A percentile compares a stretch with the other conserved stretches of the same genome.
Conservation (phyloP, 2,888 invertebrate genomes). For the Drosophila emarginata region DNA sequence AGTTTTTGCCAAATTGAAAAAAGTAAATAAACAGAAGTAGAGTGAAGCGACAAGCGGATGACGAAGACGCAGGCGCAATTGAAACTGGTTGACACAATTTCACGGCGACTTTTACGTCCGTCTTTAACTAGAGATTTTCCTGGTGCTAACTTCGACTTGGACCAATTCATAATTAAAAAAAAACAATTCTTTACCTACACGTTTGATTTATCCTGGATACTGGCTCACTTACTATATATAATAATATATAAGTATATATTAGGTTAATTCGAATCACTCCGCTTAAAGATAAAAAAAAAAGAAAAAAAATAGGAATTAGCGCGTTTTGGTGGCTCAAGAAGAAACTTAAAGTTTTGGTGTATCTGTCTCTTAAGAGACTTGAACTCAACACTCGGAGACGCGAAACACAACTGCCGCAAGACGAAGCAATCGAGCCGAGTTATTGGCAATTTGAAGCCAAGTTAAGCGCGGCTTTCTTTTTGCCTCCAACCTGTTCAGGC, state of each 20-base stretch:
- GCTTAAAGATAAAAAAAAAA: constrained; percentile 14
- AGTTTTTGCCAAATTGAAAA: constrained; percentile 62
- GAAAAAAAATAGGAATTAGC: constrained; percentile 18
- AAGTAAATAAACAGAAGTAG: constrained; percentile 35
- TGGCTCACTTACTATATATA: neutral
- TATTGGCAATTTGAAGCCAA: constrained; percentile 64
- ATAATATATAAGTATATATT: constrained; percentile 10
- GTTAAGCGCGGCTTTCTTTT: constrained; percentile 42
- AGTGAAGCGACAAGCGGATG: constrained; percentile 47
- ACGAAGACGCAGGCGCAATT: constrained; percentile 23
- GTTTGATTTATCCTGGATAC: neutral
- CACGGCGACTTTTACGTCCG: constrained; percentile 74
- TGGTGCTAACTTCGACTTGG: constrained; percentile 8
- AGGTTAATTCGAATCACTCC: neutral
- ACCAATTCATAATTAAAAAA: neutral
- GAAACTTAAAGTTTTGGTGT: constrained; percentile 13
- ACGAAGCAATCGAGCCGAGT: constrained; percentile 67
- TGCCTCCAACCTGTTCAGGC: constrained; percentile 37
- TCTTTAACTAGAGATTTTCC: constrained; percentile 23
- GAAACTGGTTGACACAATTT: constrained; percentile 77
- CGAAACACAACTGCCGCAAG: constrained; percentile 78
- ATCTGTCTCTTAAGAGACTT: constrained; percentile 26
- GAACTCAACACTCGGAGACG: constrained; percentile 70
- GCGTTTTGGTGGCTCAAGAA: constrained; percentile 37
- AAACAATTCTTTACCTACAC: constrained; percentile 15